These are phyloP conservation scores for Callorhinus ursinus DNA, from an alignment of 2,113 vertebrate species.

Conservation along the genomic window DNA sequence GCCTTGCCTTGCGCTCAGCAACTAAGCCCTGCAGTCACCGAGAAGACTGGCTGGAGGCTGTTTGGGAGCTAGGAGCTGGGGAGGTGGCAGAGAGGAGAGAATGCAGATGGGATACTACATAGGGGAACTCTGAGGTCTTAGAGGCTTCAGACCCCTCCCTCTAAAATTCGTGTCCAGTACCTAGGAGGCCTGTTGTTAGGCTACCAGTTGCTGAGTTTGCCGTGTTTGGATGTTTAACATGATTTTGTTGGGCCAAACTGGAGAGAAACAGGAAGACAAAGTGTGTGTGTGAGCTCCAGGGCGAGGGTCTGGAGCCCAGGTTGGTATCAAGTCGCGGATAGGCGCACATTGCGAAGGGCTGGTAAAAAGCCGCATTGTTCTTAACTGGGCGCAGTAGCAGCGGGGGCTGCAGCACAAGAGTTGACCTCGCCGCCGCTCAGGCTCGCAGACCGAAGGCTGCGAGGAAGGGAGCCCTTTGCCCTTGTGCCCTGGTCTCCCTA, in stretches of 20 bases:
- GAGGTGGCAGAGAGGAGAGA: background rate
- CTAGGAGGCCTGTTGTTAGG: background rate
- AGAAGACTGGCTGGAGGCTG: background rate
- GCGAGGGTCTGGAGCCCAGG: conserved; percentile 54
- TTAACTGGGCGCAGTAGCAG: conserved; percentile 67
- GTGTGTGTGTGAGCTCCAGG: background rate
- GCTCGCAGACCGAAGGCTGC: conserved; percentile 29
- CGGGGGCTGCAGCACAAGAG: background rate
- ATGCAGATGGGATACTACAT: background rate
- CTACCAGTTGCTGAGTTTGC: conserved; percentile 20
- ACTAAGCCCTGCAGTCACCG: background rate
- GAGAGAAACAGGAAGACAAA: conserved; percentile 14
- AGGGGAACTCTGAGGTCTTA: background rate
- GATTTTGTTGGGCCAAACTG: conserved; percentile 33
- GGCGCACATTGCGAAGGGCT: conserved; percentile 73
- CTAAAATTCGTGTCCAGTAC: background rate
- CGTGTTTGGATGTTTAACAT: background rate
- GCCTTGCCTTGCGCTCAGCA: background rate
- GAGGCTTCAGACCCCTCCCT: background rate
- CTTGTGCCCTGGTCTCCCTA: conserved; percentile 67
- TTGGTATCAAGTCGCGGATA: conserved; percentile 72
- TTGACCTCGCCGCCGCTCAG: conserved; percentile 35
- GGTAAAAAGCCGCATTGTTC: conserved; percentile 81
- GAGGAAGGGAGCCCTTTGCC: conserved; percentile 74
- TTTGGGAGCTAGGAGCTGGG: background rate